These are phyloP conservation scores for Spilosoma lubricipeda DNA, from an alignment of 2,888 invertebrate species.

Conservation along the genomic window DNA sequence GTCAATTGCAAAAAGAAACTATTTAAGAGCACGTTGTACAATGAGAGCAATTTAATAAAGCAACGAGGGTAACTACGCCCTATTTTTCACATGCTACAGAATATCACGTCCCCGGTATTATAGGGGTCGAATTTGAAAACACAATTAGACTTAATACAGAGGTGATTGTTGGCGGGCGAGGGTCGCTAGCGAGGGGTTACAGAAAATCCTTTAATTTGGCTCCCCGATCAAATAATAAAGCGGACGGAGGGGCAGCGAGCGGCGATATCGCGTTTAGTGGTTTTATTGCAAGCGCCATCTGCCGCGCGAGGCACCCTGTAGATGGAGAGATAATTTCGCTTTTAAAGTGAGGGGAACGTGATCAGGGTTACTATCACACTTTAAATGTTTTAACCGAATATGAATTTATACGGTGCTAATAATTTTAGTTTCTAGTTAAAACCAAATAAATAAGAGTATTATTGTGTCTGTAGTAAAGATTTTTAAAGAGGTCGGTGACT, in stretches of 20 bases:
- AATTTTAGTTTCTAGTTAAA: neutral
- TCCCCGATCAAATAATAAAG: slow-evolving; percentile 86
- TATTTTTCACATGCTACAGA: slow-evolving; percentile 79
- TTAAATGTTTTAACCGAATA: slow-evolving; percentile 4
- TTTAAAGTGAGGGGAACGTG: slow-evolving; percentile 71
- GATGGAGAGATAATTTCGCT: slow-evolving; percentile 85
- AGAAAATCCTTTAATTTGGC: slow-evolving; percentile 86
- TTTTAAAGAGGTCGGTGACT: too few relatives aligned
- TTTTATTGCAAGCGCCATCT: slow-evolving; percentile 87
- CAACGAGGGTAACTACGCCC: slow-evolving; percentile 74
- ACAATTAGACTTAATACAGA: slow-evolving; percentile 87
- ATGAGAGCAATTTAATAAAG: slow-evolving; percentile 76
- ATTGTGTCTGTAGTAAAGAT: too few relatives aligned
- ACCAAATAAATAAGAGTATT: neutral
- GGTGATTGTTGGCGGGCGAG: slow-evolving; percentile 85
- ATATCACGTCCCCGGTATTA: slow-evolving; percentile 73
- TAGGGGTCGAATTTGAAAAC: slow-evolving; percentile 85
- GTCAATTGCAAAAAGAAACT: slow-evolving; percentile 52
- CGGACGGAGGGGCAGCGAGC: slow-evolving; percentile 77
- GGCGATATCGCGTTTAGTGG: slow-evolving; percentile 86
- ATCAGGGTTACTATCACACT: slow-evolving; percentile 25
- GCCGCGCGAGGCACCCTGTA: slow-evolving; percentile 75
- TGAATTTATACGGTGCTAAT: neutral
- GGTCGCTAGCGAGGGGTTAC: slow-evolving; percentile 82
- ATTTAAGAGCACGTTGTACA: slow-evolving; percentile 63